phyloP scores from a whole-genome alignment of 2,797 vertebrate species.

The Mus minutoides region DNA sequence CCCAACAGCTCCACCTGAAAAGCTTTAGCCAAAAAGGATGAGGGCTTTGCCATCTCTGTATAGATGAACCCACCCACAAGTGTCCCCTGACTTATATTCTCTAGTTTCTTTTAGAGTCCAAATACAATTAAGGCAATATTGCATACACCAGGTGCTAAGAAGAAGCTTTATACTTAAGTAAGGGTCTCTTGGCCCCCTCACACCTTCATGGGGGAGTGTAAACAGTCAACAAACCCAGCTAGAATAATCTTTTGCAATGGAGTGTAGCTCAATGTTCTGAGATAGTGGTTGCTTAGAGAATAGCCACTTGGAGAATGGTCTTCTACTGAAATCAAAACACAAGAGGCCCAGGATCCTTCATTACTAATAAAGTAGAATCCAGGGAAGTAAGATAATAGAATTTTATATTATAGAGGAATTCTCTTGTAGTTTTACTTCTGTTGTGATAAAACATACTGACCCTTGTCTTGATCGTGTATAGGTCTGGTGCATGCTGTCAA shows the following conservation, averaged over 20 bases:
- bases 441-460: neutral
- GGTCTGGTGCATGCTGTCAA: neutral
- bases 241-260: neutral
- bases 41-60: neutral
- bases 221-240: neutral
- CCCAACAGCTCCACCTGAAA: neutral
- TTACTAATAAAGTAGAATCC: neutral
- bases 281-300: neutral
- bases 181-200: neutral
- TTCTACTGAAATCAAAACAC: slow-evolving; percentile 38
- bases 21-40: neutral
- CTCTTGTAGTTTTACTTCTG: neutral
- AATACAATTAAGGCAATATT: neutral
- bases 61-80: too few relatives aligned
- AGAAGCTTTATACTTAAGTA: neutral
- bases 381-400: neutral
- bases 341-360: neutral
- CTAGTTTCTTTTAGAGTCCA: neutral
- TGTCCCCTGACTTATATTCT: too few relatives aligned
- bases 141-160: neutral
- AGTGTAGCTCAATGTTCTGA: neutral
- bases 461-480: neutral
- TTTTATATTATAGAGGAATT: neutral
- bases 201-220: too few relatives aligned
- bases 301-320: neutral